phyloP scores from a whole-genome alignment of 2,113 vertebrate genomes.

The Cromileptes altivelis region DNA sequence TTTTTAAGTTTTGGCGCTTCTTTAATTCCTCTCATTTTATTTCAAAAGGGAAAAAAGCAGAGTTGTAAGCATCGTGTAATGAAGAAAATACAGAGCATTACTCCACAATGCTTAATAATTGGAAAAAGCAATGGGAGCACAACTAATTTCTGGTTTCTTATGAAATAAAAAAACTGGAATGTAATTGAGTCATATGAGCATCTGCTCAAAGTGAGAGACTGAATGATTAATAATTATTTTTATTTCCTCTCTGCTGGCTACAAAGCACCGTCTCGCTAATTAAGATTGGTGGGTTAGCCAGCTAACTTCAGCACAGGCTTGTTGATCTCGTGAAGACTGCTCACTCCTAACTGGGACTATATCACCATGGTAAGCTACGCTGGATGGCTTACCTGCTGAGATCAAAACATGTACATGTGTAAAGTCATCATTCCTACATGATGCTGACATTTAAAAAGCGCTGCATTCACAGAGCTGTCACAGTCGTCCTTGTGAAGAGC shows the following conservation, averaged over 20 bases:
- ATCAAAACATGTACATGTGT: slow-evolving; percentile 27
- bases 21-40: background rate
- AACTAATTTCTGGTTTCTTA: slow-evolving; percentile 3
- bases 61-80: background rate
- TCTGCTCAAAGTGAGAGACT: slow-evolving; percentile 4
- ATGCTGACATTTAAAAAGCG: slow-evolving; percentile 36
- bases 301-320: background rate
- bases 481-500: background rate
- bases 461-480: slow-evolving; percentile 3
- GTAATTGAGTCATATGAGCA: slow-evolving; percentile 1
- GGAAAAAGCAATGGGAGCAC: background rate
- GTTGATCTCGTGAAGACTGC: background rate
- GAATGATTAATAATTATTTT: slow-evolving; percentile 10
- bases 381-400: slow-evolving; percentile 16
- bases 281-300: slow-evolving; percentile 20
- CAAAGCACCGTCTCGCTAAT: background rate
- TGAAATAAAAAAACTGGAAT: slow-evolving; percentile 10
- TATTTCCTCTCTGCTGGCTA: background rate
- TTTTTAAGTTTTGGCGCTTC: background rate
- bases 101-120: background rate
- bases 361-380: slow-evolving; percentile 29
- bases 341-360: background rate
- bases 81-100: background rate
- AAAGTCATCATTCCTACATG: slow-evolving; percentile 20
- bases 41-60: background rate